Conservation (phyloP, 2,888 invertebrate species). For the Pollenia angustigena region DNA sequence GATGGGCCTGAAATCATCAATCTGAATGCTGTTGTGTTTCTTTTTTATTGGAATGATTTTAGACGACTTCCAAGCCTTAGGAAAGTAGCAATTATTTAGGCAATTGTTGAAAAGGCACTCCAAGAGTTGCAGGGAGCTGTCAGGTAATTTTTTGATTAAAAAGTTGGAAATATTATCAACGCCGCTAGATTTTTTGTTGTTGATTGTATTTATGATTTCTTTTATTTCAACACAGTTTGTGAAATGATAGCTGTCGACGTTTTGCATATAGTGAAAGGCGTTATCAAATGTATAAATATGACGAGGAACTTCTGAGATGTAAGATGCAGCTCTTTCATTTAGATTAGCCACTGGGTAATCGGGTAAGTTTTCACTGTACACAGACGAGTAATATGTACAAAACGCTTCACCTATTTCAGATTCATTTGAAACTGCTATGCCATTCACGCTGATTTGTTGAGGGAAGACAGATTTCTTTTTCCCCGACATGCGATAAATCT, state of each 20-base stretch:
- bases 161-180: slow-evolving; percentile 9
- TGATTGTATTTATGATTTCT: neutral
- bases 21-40: slow-evolving; percentile 5
- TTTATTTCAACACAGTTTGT: slow-evolving; percentile 6
- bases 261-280: neutral
- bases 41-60: slow-evolving; percentile 35
- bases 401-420: too few species aligned
- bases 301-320: neutral
- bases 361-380: too few species aligned
- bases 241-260: slow-evolving; percentile 17
- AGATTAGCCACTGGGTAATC: neutral
- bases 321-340: neutral
- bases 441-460: neutral
- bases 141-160: slow-evolving; percentile 10
- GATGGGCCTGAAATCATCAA: too few species aligned
- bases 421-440: too few species aligned
- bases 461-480: neutral
- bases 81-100: too few species aligned
- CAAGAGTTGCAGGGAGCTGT: slow-evolving; percentile 3
- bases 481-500: neutral
- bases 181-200: slow-evolving; percentile 31
- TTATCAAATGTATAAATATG: slow-evolving; percentile 26
- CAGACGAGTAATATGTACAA: too few species aligned
- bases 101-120: neutral
- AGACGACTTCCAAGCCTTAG: slow-evolving; percentile 22